phyloP scores from a whole-genome alignment of 1,140 invertebrate species.

The Parapsyche elsis region DNA sequence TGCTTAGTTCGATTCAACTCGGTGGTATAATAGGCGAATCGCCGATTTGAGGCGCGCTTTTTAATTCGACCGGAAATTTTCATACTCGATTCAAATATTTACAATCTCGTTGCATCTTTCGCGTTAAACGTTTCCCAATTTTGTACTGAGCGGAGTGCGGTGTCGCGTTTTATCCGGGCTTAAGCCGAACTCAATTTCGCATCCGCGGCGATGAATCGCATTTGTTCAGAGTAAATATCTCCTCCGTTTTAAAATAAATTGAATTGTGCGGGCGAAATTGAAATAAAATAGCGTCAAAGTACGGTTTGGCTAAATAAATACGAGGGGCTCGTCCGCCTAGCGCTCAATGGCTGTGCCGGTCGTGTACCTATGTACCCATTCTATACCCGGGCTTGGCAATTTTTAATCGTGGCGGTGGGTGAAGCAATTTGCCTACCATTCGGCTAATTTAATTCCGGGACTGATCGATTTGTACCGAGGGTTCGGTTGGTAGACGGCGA shows the following conservation, averaged over 20 bases:
- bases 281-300: constrained; percentile 28
- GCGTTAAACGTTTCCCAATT: not conserved
- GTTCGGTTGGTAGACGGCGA: not conserved
- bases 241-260: constrained; percentile 8
- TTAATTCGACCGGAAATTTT: no score
- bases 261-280: not conserved
- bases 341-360: not conserved
- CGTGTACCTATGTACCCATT: no score
- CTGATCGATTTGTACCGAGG: constrained; percentile 25
- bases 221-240: not conserved
- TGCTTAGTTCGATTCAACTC: not conserved
- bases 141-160: not conserved
- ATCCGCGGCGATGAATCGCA: not conserved
- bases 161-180: not conserved
- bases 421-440: constrained; percentile 30
- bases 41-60: not conserved
- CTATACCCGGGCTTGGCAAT: constrained; percentile 8
- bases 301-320: constrained; percentile 10
- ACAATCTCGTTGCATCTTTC: not conserved
- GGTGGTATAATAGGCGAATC: not conserved
- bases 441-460: constrained; percentile 34
- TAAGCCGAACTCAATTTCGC: not conserved
- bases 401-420: constrained; percentile 22
- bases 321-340: not conserved
- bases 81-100: not conserved